Evolutionary conservation across 64 coral and sea anemone genomes (phyloP).

Genomic region (Stichodactyla mertensii): DNA sequence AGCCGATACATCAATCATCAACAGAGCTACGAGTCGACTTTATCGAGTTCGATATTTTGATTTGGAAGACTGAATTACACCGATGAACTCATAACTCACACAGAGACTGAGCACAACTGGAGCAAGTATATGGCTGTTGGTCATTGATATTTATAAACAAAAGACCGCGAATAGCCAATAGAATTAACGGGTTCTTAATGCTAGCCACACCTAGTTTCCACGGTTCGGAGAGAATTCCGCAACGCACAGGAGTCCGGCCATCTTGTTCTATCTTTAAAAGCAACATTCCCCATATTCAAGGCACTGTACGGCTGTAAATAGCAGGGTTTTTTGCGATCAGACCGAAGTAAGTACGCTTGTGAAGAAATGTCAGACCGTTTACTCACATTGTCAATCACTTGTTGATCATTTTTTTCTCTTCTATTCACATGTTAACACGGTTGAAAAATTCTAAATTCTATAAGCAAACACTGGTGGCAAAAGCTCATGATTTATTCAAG

Average conservation of each 20-base stretch:
- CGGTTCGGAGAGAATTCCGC: no score
- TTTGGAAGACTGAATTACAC: neutral
- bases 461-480: conserved; percentile 14
- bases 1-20: no score
- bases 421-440: neutral
- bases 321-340: neutral
- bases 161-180: no score
- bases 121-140: neutral
- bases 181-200: no score
- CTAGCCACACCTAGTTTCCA: no score
- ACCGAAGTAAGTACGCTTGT: neutral
- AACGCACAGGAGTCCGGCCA: no score
- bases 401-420: neutral
- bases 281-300: no score
- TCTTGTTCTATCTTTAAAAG: no score
- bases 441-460: neutral
- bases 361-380: neutral
- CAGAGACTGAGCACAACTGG: neutral
- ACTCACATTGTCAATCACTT: neutral
- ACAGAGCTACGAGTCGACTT: neutral
- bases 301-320: neutral
- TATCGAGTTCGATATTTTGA: neutral
- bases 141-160: no score
- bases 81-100: neutral
- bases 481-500: conserved; percentile 10